Base-by-base conservation (phyloP, 64 coral and sea anemone genomes). In the Montipora foliosa region DNA sequence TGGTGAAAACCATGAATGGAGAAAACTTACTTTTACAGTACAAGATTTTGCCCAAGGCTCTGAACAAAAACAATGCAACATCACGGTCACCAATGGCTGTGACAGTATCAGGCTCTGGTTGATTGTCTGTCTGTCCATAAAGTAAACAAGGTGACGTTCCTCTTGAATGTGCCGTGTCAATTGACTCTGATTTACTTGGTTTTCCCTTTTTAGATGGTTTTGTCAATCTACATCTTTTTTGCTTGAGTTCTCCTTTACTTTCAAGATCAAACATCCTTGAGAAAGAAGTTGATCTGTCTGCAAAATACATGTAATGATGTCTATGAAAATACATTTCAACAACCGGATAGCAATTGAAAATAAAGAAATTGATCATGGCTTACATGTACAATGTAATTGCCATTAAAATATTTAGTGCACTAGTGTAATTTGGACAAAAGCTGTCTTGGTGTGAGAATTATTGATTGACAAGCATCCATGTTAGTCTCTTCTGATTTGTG, bases 21-120 rank as follows among this genome's bases (percentile, higher is more conserved):
- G 21, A 47, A 5, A 12, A 92, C 89, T 91, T 44, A 99, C 98
- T 92, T 92, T 99, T 99, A 82, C 98, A 96, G 52, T 99, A 99
- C 14, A 99, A 57, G 60, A 99, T 92, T 87, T 96, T 99, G 9
- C 98, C 98, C 15, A 99, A 59, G 3, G 95, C 98, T 90, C 98
- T 89, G 49, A 99, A 99, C 8, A 99, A 74, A 79, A 99, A 99
- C 46, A 99, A 90, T 53, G 92, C 94, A 11, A 89, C 77, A 46
- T 99, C 98, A 67, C 94, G 91, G 59, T 95, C 95, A 44, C 98
- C 98, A 64, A 99, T 99, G 2, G 95, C 66, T 61, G 93, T 62
- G 7, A 66, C 81, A 14, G 25, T 29, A 6, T 95, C 94, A 22
- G 64, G 20, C n/a, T 82, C n/a, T 37, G 89, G 68, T 73, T 83